A percentile compares a stretch with the other conserved stretches of the same genome.
These are phyloP conservation scores for Atrina japonica DNA, from an alignment of 2,888 invertebrate genomes.

Conservation along the genomic window DNA sequence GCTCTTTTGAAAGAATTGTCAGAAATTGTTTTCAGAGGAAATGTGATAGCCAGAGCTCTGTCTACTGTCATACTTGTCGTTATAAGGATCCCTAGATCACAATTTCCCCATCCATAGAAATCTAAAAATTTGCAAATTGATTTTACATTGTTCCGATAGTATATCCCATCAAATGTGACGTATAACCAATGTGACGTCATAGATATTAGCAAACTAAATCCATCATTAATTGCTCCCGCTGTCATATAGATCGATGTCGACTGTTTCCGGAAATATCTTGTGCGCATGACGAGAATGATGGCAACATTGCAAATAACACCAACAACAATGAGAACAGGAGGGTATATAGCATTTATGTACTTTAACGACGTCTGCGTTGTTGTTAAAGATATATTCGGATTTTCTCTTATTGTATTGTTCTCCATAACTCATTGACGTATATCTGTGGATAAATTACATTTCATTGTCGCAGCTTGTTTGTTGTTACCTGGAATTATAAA, in stretches of 20 bases:
- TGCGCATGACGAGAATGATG: slow-evolving; percentile 66
- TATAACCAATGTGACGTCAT: slow-evolving; percentile 68
- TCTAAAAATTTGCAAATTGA: slow-evolving; percentile 70
- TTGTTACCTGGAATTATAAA: too few relatives aligned
- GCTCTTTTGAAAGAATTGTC: slow-evolving; percentile 56
- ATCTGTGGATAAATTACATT: too few relatives aligned
- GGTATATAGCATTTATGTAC: slow-evolving; percentile 57
- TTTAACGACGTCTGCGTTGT: slow-evolving; percentile 8
- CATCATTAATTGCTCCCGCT: slow-evolving; percentile 63
- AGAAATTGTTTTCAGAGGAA: slow-evolving; percentile 58
- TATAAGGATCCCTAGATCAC: slow-evolving; percentile 65
- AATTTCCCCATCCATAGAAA: slow-evolving; percentile 68
- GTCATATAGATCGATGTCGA: slow-evolving; percentile 69
- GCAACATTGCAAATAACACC: slow-evolving; percentile 64
- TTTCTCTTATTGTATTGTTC: neutral
- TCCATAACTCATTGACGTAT: too few relatives aligned
- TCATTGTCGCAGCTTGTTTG: too few relatives aligned
- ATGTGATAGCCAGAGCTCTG: slow-evolving; percentile 63
- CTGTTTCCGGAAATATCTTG: slow-evolving; percentile 62
- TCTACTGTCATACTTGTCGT: slow-evolving; percentile 68
- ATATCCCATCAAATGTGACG: slow-evolving; percentile 61
- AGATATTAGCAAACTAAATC: slow-evolving; percentile 55
- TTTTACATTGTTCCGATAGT: slow-evolving; percentile 50
- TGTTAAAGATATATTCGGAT: neutral
- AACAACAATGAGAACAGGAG: slow-evolving; percentile 62